phyloP scores from a whole-genome alignment of 2,797 vertebrate genomes.

The Arctocebus calabarensis region DNA sequence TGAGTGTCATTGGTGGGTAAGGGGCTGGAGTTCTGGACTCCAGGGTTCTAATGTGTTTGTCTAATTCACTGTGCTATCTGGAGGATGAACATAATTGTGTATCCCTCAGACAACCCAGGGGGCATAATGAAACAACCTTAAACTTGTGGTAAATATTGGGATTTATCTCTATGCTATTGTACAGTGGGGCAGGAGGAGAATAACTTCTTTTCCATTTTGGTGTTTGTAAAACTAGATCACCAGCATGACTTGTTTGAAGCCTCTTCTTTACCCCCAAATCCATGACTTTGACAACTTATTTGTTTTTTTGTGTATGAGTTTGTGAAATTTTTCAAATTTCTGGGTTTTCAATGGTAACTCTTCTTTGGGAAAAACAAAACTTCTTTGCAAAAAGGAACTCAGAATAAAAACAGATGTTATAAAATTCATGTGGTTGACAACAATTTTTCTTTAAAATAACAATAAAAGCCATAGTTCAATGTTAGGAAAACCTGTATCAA shows the following conservation, averaged over 20 bases:
- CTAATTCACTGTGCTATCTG: conserved; percentile 32
- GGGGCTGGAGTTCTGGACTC: background rate
- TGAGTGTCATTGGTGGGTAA: conserved; percentile 54
- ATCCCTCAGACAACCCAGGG: background rate
- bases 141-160: conserved; percentile 33
- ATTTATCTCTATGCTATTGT: background rate
- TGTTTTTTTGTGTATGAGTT: conserved; percentile 1
- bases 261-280: background rate
- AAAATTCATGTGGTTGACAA: conserved; percentile 77
- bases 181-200: background rate
- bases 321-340: conserved; percentile 68
- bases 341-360: conserved; percentile 57
- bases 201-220: background rate
- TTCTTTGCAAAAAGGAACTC: conserved; percentile 76
- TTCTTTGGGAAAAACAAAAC: conserved; percentile 38
- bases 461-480: conserved; percentile 54
- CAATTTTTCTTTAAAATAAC: conserved; percentile 80
- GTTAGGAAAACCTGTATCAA: conserved; percentile 62
- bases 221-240: background rate
- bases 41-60: conserved; percentile 54
- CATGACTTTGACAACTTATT: conserved; percentile 41
- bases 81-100: background rate
- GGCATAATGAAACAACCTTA: conserved; percentile 20
- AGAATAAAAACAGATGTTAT: conserved; percentile 83
- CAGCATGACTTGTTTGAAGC: background rate